Conservation (phyloP, 2,113 vertebrate genomes). For the Lophochroa leadbeateri region DNA sequence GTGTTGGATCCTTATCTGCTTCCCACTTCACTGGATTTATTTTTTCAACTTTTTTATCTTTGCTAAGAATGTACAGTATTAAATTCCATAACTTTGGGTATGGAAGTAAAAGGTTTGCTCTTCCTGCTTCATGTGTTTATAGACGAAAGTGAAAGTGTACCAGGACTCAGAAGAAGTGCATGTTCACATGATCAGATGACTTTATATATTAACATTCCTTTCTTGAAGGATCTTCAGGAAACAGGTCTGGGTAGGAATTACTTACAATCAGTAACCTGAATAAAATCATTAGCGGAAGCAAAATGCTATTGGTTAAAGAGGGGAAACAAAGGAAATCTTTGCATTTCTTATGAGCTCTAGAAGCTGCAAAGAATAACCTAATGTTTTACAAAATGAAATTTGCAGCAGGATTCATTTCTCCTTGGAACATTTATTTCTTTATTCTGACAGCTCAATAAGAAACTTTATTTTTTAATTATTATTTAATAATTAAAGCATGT, state of each 20-base stretch:
- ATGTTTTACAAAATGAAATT: constrained; percentile 12
- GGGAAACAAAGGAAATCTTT: neutral
- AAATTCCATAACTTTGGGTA: neutral
- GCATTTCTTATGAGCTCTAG: neutral
- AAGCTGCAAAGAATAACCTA: neutral
- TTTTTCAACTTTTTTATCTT: neutral
- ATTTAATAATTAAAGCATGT: neutral
- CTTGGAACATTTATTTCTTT: neutral
- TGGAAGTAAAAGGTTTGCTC: neutral
- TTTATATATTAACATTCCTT: neutral
- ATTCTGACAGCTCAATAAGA: neutral
- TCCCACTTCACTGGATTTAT: neutral
- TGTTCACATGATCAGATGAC: neutral
- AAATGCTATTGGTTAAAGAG: neutral
- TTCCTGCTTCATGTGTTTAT: neutral
- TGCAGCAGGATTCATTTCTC: constrained; percentile 5
- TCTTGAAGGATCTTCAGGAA: neutral
- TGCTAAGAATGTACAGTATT: neutral
- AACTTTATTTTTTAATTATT: neutral
- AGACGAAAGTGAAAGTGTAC: neutral
- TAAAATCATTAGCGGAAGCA: neutral
- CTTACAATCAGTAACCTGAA: neutral
- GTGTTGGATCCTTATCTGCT: neutral
- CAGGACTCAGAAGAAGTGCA: neutral
- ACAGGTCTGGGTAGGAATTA: neutral